Evolutionary conservation across 2,113 vertebrate genomes (phyloP).

Genomic region (Planiliza haematocheilus): DNA sequence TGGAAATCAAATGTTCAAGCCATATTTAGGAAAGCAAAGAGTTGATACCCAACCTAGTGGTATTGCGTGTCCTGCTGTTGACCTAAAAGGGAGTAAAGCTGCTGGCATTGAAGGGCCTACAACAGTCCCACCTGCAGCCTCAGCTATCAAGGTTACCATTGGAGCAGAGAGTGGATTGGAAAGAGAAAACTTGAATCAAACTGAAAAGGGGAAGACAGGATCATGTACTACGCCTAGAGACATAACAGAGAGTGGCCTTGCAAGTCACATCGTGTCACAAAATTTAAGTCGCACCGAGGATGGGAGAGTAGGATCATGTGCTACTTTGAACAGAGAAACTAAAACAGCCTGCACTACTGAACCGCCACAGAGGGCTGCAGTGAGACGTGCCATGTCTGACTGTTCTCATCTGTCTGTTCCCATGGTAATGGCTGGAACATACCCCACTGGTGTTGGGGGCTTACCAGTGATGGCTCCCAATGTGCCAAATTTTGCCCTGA

Average conservation of each 20-base stretch:
- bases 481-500: slow-evolving; percentile 35
- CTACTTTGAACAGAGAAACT: slow-evolving; percentile 31
- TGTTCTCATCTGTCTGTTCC: slow-evolving; percentile 93
- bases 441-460: slow-evolving; percentile 84
- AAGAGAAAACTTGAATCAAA: slow-evolving; percentile 30
- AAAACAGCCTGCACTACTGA: slow-evolving; percentile 63
- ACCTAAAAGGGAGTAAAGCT: slow-evolving; percentile 25
- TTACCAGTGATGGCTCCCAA: slow-evolving; percentile 30
- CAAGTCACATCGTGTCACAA: background rate
- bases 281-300: slow-evolving; percentile 43
- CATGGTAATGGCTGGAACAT: slow-evolving; percentile 80
- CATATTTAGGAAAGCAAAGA: slow-evolving; percentile 46
- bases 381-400: slow-evolving; percentile 92
- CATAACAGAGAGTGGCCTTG: background rate
- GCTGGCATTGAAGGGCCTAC: background rate
- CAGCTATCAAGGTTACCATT: background rate
- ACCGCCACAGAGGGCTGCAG: slow-evolving; percentile 68
- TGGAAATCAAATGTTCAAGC: slow-evolving; percentile 44
- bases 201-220: slow-evolving; percentile 11
- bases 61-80: slow-evolving; percentile 9
- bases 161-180: background rate
- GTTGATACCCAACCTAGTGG: slow-evolving; percentile 3
- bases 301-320: slow-evolving; percentile 25
- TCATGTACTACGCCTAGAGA: background rate
- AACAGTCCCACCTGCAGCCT: slow-evolving; percentile 1